phyloP scores from a whole-genome alignment of 2,888 invertebrate genomes.

The Dynastes tityus region DNA sequence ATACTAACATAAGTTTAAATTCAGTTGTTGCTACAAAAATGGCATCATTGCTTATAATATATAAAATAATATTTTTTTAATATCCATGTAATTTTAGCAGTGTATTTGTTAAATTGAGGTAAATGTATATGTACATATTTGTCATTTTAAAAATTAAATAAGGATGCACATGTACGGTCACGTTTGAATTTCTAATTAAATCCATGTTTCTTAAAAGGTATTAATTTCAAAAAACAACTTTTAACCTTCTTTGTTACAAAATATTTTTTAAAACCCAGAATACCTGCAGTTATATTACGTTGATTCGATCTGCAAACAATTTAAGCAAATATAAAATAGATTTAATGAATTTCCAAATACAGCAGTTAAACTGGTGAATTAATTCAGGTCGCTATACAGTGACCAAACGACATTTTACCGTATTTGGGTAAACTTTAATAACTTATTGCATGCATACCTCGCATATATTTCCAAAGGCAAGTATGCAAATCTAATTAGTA shows the following conservation, averaged over 20 bases:
- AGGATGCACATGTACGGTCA: neutral
- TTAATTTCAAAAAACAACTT: constrained; percentile 22
- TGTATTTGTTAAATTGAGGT: neutral
- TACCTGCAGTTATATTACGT: neutral
- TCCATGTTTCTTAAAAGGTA: neutral
- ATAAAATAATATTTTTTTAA: too few species aligned
- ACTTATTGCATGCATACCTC: neutral
- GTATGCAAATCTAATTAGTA: constrained; percentile 6
- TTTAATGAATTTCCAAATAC: neutral
- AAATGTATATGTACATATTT: neutral
- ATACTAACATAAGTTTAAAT: too few species aligned
- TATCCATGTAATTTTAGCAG: too few species aligned
- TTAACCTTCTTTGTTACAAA: neutral
- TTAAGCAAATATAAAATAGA: neutral
- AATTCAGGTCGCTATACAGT: neutral
- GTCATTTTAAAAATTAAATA: neutral
- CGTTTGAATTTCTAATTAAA: constrained; percentile 2
- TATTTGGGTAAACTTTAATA: neutral
- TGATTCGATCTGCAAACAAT: neutral
- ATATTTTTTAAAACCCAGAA: neutral
- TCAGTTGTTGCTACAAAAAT: too few species aligned
- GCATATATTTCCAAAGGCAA: neutral
- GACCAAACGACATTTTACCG: neutral
- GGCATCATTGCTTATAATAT: too few species aligned
- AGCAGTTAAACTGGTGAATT: constrained; percentile 1